Percentiles rank a stretch among this genome's conserved stretches.
Conservation (phyloP, 2,113 vertebrate genomes). For the Rattus rattus region DNA sequence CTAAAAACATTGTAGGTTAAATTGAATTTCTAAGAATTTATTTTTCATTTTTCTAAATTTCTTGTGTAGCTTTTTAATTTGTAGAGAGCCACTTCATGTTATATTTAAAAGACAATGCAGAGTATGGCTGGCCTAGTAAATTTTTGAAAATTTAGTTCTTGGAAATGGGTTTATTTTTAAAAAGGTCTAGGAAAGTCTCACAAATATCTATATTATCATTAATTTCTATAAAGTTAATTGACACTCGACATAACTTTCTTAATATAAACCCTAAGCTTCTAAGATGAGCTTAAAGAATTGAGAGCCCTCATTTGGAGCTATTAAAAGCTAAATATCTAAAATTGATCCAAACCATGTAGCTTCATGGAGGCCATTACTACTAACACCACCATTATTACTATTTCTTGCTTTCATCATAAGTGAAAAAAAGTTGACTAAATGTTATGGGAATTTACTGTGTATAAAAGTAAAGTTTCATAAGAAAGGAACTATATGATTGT, state of each 20-base stretch:
- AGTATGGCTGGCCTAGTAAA: slow-evolving; percentile 16
- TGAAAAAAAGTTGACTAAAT: slow-evolving; percentile 23
- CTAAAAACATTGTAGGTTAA: slow-evolving; percentile 48
- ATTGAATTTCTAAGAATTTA: not conserved
- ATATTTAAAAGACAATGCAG: not conserved
- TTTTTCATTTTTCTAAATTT: slow-evolving; percentile 20
- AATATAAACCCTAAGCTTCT: not conserved
- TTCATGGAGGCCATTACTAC: slow-evolving; percentile 25
- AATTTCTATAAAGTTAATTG: slow-evolving; percentile 20
- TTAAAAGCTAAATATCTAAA: slow-evolving; percentile 6
- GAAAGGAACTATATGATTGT: not conserved
- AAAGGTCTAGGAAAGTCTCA: slow-evolving; percentile 4
- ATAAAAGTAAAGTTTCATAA: slow-evolving; percentile 34
- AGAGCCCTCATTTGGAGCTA: not conserved
- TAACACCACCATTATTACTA: not conserved
- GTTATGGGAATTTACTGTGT: not conserved
- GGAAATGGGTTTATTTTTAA: slow-evolving; percentile 49
- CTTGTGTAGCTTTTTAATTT: not conserved
- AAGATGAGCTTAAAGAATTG: slow-evolving; percentile 56
- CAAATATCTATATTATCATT: slow-evolving; percentile 39
- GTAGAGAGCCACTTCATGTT: not conserved
- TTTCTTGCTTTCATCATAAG: slow-evolving; percentile 23
- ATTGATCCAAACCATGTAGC: not conserved
- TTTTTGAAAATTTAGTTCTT: slow-evolving; percentile 39
- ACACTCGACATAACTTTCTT: slow-evolving; percentile 28